Conservation (phyloP, 2,797 vertebrate genomes). For the Brachyalestes nurse region DNA sequence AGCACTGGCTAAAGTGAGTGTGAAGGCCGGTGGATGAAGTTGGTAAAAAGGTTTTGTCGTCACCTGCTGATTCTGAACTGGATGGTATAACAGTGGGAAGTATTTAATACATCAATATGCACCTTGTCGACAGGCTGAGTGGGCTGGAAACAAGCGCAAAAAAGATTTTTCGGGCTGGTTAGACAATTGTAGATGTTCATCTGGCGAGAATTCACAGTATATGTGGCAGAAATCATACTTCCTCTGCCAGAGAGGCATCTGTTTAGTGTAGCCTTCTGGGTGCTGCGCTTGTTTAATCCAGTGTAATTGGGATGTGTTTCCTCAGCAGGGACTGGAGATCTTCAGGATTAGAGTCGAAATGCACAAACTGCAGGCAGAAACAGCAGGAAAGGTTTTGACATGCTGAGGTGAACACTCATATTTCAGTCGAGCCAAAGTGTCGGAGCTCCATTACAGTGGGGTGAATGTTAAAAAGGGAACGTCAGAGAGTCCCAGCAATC, state of each 20-base stretch:
- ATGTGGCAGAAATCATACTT: background rate
- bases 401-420: background rate
- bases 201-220: background rate
- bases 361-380: background rate
- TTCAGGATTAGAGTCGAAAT: conserved; percentile 13
- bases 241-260: conserved; percentile 13
- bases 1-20: background rate
- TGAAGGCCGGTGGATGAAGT: background rate
- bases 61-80: background rate
- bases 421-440: background rate
- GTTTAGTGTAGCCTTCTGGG: background rate
- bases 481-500: background rate
- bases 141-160: background rate
- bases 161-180: background rate
- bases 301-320: background rate
- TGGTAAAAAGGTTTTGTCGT: background rate
- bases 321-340: conserved; percentile 1
- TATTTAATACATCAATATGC: background rate
- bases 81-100: background rate
- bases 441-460: background rate
- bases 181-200: background rate
- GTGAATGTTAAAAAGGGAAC: background rate
- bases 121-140: background rate
- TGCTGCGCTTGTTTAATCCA: background rate
- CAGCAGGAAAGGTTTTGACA: background rate